A percentile compares a stretch with the other conserved stretches of the same genome.
Evolutionary conservation across 2,113 vertebrate species (phyloP).

Genomic region (Bos javanicus): DNA sequence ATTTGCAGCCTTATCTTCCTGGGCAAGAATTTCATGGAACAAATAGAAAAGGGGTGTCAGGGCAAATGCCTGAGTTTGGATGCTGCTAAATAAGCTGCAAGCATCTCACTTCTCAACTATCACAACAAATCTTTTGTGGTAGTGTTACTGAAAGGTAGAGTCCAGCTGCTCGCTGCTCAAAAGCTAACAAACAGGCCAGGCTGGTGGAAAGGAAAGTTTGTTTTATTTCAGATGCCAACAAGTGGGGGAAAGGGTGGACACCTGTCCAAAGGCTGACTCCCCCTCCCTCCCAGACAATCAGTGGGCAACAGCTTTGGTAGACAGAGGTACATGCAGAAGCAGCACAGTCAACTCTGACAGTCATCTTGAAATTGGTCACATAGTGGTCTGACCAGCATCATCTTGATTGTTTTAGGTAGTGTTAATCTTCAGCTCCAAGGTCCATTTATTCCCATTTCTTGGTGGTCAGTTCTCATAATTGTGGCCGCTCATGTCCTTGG

Average conservation of each 20-base stretch:
- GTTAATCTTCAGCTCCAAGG: background rate
- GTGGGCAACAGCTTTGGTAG: background rate
- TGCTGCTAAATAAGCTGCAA: fast-evolving
- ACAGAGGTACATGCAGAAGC: background rate
- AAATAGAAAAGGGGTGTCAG: fast-evolving
- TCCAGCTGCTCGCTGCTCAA: background rate
- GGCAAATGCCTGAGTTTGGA: background rate
- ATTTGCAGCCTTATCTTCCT: fast-evolving
- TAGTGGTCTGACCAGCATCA: background rate
- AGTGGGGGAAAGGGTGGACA: background rate
- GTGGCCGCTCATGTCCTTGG: fast-evolving
- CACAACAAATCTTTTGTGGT: background rate
- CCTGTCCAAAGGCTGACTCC: background rate
- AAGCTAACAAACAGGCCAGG: background rate
- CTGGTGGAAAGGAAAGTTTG: background rate
- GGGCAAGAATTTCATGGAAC: background rate
- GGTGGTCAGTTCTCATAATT: background rate
- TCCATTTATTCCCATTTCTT: background rate
- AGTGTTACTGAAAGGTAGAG: background rate
- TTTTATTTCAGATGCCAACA: background rate
- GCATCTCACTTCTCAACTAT: fast-evolving
- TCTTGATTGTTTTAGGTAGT: background rate
- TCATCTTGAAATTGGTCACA: background rate
- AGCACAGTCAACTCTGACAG: background rate
- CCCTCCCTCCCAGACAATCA: background rate